Conservation (phyloP, 2,113 vertebrate species). For the Hyaena hyaena region DNA sequence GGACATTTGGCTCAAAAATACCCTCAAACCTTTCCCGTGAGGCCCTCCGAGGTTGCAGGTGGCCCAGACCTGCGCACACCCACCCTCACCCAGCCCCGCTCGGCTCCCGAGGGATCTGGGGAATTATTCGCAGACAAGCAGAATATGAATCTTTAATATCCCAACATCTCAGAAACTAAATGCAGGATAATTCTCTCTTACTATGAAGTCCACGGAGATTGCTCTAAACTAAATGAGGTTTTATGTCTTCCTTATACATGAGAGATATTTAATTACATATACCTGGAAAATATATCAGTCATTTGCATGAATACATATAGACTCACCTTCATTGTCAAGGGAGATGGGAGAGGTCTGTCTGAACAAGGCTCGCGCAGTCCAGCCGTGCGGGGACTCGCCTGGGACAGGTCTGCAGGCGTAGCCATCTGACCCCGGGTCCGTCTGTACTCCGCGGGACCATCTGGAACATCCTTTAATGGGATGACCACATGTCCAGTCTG, state of each 20-base stretch:
- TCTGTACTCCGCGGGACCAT: accelerated
- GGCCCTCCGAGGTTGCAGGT: accelerated
- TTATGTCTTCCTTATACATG: neutral
- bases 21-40: accelerated
- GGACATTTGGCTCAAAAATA: neutral
- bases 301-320: neutral
- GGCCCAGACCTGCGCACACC: accelerated
- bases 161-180: neutral
- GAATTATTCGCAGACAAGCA: neutral
- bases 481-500: accelerated
- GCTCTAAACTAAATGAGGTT: neutral
- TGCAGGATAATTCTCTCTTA: neutral
- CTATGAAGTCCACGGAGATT: neutral
- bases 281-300: neutral
- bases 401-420: accelerated
- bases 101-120: neutral
- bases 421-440: accelerated
- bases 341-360: neutral
- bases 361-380: accelerated
- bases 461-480: accelerated
- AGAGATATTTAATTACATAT: neutral
- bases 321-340: neutral
- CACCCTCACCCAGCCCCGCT: accelerated
- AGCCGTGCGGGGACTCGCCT: accelerated
- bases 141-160: neutral